Conservation (phyloP, 2,888 invertebrate species). For the Biston stratarius region DNA sequence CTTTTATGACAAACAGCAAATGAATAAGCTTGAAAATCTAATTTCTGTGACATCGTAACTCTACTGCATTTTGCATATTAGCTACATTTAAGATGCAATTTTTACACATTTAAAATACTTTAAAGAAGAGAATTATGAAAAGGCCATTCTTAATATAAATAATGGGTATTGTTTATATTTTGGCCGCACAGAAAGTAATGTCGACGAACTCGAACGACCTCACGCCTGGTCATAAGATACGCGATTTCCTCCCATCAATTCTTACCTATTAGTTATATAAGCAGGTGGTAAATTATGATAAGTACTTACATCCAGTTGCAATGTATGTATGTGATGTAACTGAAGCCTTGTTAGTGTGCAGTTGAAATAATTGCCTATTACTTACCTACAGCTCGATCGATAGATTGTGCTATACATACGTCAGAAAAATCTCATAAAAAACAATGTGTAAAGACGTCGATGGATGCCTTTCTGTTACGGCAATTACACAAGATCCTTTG, state of each 20-base stretch:
- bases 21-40: neutral
- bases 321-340: constrained; percentile 18
- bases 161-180: constrained; percentile 36
- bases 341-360: neutral
- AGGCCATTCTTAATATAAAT: constrained; percentile 22
- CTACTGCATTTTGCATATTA: constrained; percentile 14
- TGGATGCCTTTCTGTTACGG: neutral
- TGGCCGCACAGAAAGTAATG: constrained; percentile 33
- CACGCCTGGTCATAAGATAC: constrained; percentile 21
- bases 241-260: constrained; percentile 24
- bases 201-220: constrained; percentile 45
- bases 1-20: constrained; percentile 3
- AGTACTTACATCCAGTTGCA: constrained; percentile 7
- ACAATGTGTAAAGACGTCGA: neutral
- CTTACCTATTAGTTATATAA: constrained; percentile 21
- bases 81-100: neutral
- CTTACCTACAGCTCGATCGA: neutral
- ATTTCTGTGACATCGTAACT: constrained; percentile 18
- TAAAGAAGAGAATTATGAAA: constrained; percentile 9
- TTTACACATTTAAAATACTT: neutral
- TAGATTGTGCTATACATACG: neutral
- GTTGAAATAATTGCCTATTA: constrained; percentile 1
- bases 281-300: neutral
- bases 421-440: neutral
- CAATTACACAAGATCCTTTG: constrained; percentile 42